Percentiles rank a stretch among this genome's conserved stretches.
Conservation (phyloP, 2,113 vertebrate genomes). For the Dolichotis patagonum region DNA sequence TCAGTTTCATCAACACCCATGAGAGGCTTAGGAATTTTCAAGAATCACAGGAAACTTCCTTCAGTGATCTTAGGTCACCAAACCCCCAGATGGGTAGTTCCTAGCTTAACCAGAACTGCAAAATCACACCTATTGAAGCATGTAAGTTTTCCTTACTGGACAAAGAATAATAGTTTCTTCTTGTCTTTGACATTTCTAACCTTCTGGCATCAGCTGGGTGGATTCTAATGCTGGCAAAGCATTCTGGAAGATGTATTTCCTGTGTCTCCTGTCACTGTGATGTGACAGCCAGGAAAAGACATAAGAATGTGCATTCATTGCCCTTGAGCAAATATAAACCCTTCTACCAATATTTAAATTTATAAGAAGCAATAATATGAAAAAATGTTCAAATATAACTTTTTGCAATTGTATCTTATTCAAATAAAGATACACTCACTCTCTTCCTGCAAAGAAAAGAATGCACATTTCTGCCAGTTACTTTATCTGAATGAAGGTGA, state of each 20-base stretch:
- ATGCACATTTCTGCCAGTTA: not conserved
- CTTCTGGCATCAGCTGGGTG: not conserved
- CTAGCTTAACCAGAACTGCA: not conserved
- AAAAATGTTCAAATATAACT: not conserved
- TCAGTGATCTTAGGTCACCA: not conserved
- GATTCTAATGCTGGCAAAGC: constrained; percentile 1
- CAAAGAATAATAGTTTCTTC: not conserved
- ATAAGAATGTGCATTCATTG: not conserved
- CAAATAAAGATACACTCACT: not conserved
- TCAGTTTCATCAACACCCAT: not conserved
- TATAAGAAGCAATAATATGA: not conserved
- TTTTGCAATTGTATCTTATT: not conserved
- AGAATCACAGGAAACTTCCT: not conserved
- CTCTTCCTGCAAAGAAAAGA: not conserved
- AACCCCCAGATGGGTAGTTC: not conserved
- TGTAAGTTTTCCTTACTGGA: not conserved
- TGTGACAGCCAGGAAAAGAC: constrained; percentile 1
- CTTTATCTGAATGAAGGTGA: not conserved
- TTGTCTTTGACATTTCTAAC: constrained; percentile 15
- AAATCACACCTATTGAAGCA: not conserved
- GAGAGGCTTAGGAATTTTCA: not conserved
- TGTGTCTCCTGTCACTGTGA: not conserved
- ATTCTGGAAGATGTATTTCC: constrained; percentile 22
- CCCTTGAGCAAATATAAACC: not conserved
- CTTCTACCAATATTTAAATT: not conserved